Conservation (phyloP, 2,797 vertebrate genomes). For the Anas flavirostris region DNA sequence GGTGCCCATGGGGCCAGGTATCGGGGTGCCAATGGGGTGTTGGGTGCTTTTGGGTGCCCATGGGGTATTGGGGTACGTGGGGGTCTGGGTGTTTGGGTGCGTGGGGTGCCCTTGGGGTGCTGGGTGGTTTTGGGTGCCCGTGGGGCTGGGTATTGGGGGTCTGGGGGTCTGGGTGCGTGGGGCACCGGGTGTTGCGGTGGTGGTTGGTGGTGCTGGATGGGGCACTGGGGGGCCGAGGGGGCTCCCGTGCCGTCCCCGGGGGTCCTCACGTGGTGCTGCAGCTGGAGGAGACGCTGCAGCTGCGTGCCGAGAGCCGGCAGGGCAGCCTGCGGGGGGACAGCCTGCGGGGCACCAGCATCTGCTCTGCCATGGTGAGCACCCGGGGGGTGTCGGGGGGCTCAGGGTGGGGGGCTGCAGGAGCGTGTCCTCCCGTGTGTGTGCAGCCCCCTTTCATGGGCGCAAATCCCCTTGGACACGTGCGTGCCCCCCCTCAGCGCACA, state of each 20-base stretch:
- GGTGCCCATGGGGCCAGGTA: not conserved
- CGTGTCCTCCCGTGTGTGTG: not conserved
- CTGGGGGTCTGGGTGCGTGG: too few species aligned
- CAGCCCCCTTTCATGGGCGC: not conserved
- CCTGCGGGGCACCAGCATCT: slow-evolving; percentile 82
- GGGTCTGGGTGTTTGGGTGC: not conserved
- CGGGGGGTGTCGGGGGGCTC: not conserved
- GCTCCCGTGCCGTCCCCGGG: not conserved
- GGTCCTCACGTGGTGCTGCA: not conserved
- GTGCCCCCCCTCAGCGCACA: too few species aligned
- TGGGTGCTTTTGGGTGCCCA: not conserved
- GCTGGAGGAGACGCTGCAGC: slow-evolving; percentile 66
- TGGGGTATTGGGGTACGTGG: not conserved
- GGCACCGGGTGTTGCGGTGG: not conserved
- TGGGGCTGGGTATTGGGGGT: not conserved
- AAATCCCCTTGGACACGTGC: not conserved
- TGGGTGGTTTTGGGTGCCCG: not conserved
- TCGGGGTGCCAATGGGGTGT: not conserved
- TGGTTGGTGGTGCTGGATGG: too few species aligned
- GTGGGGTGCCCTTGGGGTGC: not conserved
- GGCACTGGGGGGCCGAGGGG: not conserved
- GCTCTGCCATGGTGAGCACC: slow-evolving; percentile 80
- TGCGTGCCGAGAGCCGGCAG: slow-evolving; percentile 48
- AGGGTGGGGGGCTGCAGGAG: not conserved
- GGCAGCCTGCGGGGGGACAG: slow-evolving; percentile 69